These are phyloP conservation scores for Netelia fuscicornis DNA, from an alignment of 2,888 invertebrate genomes.

Conservation along the genomic window DNA sequence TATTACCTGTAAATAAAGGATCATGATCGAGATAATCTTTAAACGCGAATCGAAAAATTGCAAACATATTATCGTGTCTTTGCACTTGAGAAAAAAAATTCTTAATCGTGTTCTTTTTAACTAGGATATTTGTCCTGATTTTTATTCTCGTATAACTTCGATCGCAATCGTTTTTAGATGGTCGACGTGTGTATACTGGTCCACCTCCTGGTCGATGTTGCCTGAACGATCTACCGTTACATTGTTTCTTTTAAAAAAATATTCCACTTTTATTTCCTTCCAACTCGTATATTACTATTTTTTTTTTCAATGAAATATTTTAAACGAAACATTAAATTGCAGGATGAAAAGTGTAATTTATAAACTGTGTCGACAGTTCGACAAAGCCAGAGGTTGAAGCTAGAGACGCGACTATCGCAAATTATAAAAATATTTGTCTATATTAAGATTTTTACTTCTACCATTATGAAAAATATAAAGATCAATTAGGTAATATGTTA, in stretches of 20 bases:
- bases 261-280: no score
- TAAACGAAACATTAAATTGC: neutral
- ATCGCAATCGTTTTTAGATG: slow-evolving; percentile 19
- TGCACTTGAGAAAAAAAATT: neutral
- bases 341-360: neutral
- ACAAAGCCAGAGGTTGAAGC: neutral
- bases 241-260: no score
- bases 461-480: slow-evolving; percentile 1
- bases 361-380: neutral
- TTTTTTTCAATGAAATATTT: neutral
- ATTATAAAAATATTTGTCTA: neutral
- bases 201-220: neutral
- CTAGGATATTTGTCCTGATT: neutral
- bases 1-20: slow-evolving; percentile 54
- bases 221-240: neutral
- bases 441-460: slow-evolving; percentile 39
- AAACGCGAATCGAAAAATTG: neutral
- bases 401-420: slow-evolving; percentile 13
- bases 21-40: slow-evolving; percentile 26
- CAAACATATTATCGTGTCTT: neutral
- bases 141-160: slow-evolving; percentile 9
- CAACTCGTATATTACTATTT: no score
- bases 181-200: neutral
- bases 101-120: neutral
- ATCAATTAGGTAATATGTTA: slow-evolving; percentile 5